Evolutionary conservation across 2,797 vertebrate species (phyloP), one percentile per base, ranked within the genome.

Genomic region (Channallabes apus): DNA sequence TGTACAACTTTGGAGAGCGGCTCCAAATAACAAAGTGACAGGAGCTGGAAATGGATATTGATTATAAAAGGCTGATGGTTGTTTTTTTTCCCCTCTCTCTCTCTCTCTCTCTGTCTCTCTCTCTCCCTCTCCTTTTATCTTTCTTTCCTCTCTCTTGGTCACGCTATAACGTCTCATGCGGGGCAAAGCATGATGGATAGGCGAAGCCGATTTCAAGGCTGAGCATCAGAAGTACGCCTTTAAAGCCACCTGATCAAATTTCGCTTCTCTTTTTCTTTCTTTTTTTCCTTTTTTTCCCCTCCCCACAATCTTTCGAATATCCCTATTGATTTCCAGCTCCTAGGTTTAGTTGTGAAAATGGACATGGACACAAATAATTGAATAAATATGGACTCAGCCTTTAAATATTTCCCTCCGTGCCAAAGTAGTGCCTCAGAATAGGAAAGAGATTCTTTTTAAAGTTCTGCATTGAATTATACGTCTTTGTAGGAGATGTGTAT

Each of bases 31-130:
- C 92, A 92, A 93, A 92, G 94, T 94, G 95, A 95, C 94, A 95
- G 93, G 89, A 90, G 82, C 32, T 90, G 94, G 92, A 94, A 95
- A 95, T 95, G 93, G 94, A 94, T 95, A 96, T 96, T 95, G 94
- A 96, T 96, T 95, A 91, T 91, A 92, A 93, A 93, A 94, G 91
- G 89, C 91, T 94, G 91, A 90, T 89, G 88, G 84, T 84, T 88
- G 89, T 83, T 82, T 79, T 84, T 71, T 79, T 71, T 80, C 80
- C 88, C 75, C 89, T 88, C 87, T 77, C 81, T 80, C 75, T 58
- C 59, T 79, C 56, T 82, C 84, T 82, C 82, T 83, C 87, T 90
- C 87, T n/a, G 20, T 72, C 22, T 71, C 90, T 88, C 88, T 80
- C 83, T 86, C 77, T 62, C 46, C 68, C 54, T 80, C 82, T 81